Evolutionary conservation across 2,113 vertebrate genomes (phyloP), one percentile per base, ranked within the genome.

Genomic region (Odontesthes bonariensis): DNA sequence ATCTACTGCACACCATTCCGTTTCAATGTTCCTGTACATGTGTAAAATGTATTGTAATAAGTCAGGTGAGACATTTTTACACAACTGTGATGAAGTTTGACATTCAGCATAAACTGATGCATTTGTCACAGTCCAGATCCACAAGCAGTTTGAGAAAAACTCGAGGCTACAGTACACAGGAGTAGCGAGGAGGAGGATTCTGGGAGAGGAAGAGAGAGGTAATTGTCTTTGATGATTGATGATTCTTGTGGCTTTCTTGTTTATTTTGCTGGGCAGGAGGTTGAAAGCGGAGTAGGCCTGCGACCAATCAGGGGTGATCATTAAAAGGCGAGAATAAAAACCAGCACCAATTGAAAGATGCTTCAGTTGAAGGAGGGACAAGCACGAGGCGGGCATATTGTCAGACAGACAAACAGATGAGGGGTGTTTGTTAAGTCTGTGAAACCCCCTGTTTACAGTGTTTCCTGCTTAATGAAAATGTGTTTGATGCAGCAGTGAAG

Each of bases 151-250:
- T 77, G 57, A 79, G 63, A 75, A 40, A 76, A 69, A 68, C 35
- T 38, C 1, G 35, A 38, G 35, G 35, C 27, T 38, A 38, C 35
- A 7, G 35, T 38, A 38, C 54, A 57, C 32, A 58, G 64, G 49
- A 71, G 9, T 31, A 38, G 56, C 17, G 42, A 56, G 71, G 53
- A 44, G 61, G 5, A 31, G 20, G 27, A 10, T 23, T 72, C 33
- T 3, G 61, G 56, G 32, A 74, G 9, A 27, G 38, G 19, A 16
- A 52, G 35, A 22, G 68, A 71, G 66, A 76, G 78, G 66, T 83
- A 77, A 82, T 88, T 79, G 69, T 86, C 79, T 84, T 69, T 66
- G 86, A 82, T 87, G 83, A 85, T 72, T 82, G 79, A 87, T 88
- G 77, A 73, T 76, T 86, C 75, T 68, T 11, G 12, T 71, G 70